A percentile compares a stretch with the other conserved stretches of the same genome.
Conservation (phyloP, 2,888 invertebrate genomes). For the Zele albiditarsus region DNA sequence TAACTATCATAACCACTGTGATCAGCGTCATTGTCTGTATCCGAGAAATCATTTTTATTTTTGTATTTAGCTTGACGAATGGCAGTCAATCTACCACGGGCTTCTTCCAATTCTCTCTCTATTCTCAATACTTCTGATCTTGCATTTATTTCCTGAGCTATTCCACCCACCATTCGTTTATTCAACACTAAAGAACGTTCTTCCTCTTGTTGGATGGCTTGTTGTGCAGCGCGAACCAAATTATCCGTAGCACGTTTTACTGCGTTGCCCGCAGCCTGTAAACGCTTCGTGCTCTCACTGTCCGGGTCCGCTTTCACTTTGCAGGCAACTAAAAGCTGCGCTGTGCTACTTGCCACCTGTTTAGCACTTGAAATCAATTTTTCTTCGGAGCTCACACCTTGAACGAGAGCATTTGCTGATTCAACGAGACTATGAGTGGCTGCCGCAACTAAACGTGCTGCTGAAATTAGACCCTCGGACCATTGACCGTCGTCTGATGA, state of each 20-base stretch:
- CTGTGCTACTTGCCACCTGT: constrained; percentile 97
- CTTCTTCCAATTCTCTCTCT: constrained; percentile 94
- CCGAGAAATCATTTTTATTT: constrained; percentile 75
- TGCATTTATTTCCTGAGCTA: constrained; percentile 96
- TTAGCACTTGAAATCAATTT: constrained; percentile 96
- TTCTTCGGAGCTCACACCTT: constrained; percentile 94
- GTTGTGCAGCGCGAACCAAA: constrained; percentile 94
- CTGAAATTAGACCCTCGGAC: constrained; percentile 97
- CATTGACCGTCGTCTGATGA: constrained; percentile 97
- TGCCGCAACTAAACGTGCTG: constrained; percentile 95
- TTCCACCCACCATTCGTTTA: constrained; percentile 95
- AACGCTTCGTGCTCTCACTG: constrained; percentile 91
- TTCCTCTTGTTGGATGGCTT: constrained; percentile 92
- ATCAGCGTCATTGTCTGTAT: constrained; percentile 80
- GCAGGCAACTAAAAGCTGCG: constrained; percentile 97
- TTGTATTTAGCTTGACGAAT: constrained; percentile 96
- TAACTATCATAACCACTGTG: constrained; percentile 72
- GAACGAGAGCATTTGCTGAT: constrained; percentile 96
- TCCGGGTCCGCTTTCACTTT: constrained; percentile 99
- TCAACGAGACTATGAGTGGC: constrained; percentile 98
- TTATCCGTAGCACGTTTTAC: constrained; percentile 99
- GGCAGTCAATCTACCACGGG: constrained; percentile 90
- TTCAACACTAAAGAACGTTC: constrained; percentile 93
- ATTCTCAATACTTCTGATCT: constrained; percentile 93
- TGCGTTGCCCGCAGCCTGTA: constrained; percentile 95